Evolutionary conservation across 92 coral and sea anemone genomes (phyloP).

Genomic region (Porites rus): DNA sequence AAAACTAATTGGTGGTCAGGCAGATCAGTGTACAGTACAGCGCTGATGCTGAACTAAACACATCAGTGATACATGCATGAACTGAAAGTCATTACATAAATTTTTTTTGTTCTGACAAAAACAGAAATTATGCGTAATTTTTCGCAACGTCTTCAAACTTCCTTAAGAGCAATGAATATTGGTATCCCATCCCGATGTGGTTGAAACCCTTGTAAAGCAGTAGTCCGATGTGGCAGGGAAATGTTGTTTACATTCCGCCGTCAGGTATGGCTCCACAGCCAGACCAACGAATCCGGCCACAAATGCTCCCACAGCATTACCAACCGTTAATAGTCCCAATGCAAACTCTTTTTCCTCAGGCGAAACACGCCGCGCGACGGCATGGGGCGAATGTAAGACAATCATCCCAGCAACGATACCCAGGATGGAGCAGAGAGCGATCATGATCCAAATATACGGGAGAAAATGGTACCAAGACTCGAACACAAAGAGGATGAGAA

Average conservation of each 20-base stretch:
- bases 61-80: no score
- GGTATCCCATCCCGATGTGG: slow-evolving; percentile 69
- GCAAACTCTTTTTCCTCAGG: slow-evolving; percentile 78
- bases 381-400: slow-evolving; percentile 82
- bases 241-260: slow-evolving; percentile 49
- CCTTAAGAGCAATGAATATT: slow-evolving; percentile 69
- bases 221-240: slow-evolving; percentile 45
- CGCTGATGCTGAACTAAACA: no score
- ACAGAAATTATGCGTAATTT: neutral
- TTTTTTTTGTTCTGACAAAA: no score
- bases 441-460: slow-evolving; percentile 63
- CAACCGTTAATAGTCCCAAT: slow-evolving; percentile 80
- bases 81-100: no score
- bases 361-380: slow-evolving; percentile 55
- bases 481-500: slow-evolving; percentile 58
- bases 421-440: slow-evolving; percentile 70
- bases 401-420: slow-evolving; percentile 76
- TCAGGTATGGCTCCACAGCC: slow-evolving; percentile 64
- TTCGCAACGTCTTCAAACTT: neutral
- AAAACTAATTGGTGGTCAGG: no score
- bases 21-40: no score
- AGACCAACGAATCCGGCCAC: slow-evolving; percentile 68
- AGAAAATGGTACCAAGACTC: slow-evolving; percentile 84
- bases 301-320: slow-evolving; percentile 77
- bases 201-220: slow-evolving; percentile 71